phyloP scores from a whole-genome alignment of 2,888 invertebrate species.

The Rhagophthalmus giganteus region DNA sequence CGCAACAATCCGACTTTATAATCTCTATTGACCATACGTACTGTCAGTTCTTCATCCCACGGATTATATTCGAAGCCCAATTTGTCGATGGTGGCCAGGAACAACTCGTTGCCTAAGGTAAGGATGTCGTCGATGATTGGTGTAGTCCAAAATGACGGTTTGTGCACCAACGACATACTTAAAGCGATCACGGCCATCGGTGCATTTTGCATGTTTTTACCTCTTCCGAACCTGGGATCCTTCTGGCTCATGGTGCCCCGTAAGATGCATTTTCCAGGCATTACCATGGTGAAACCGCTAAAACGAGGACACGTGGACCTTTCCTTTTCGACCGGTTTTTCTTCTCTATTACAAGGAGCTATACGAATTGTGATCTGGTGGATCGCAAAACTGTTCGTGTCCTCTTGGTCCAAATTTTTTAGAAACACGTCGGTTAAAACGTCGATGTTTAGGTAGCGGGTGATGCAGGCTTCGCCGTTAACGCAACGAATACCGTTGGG shows the following conservation, averaged over 20 bases:
- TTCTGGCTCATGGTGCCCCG: slow-evolving; percentile 58
- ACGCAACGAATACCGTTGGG: slow-evolving; percentile 48
- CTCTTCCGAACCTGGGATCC: slow-evolving; percentile 58
- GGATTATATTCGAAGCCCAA: slow-evolving; percentile 61
- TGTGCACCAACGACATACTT: slow-evolving; percentile 63
- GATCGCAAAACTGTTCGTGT: slow-evolving; percentile 46
- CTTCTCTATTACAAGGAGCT: slow-evolving; percentile 41
- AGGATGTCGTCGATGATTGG: slow-evolving; percentile 62
- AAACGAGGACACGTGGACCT: slow-evolving; percentile 6
- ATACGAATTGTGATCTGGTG: slow-evolving; percentile 40
- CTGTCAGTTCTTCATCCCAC: slow-evolving; percentile 60
- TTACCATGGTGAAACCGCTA: slow-evolving; percentile 29
- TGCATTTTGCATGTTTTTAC: slow-evolving; percentile 59
- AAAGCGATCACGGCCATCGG: slow-evolving; percentile 62
- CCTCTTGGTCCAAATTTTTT: slow-evolving; percentile 45
- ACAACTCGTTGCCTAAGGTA: slow-evolving; percentile 58
- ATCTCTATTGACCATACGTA: slow-evolving; percentile 52
- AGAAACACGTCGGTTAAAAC: slow-evolving; percentile 44
- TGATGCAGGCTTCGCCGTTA: slow-evolving; percentile 52
- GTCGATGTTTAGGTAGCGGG: slow-evolving; percentile 46
- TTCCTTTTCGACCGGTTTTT: slow-evolving; percentile 38
- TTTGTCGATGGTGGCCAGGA: slow-evolving; percentile 56
- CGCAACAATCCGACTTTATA: slow-evolving; percentile 55
- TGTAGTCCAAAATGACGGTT: slow-evolving; percentile 63
- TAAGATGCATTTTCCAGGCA: slow-evolving; percentile 49